Conservation (phyloP, 2,888 invertebrate genomes). For the Apotomis capreana region DNA sequence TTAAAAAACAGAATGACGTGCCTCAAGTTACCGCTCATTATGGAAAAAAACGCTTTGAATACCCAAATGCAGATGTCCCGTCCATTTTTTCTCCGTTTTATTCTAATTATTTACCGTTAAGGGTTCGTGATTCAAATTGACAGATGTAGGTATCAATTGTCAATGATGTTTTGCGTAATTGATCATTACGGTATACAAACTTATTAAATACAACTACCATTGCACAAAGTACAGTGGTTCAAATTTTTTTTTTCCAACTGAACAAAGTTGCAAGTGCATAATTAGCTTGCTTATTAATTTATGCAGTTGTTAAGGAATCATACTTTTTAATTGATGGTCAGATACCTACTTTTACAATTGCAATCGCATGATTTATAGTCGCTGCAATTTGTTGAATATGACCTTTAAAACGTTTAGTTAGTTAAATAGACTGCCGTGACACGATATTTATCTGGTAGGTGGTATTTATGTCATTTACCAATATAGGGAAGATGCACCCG, state of each 20-base stretch:
- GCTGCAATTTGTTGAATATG: too few species aligned
- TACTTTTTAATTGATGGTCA: not conserved
- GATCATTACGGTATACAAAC: conserved; percentile 9
- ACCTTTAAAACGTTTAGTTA: not conserved
- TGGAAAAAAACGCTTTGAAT: conserved; percentile 70
- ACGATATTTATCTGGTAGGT: not conserved
- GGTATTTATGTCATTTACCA: too few species aligned
- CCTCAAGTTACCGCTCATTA: conserved; percentile 66
- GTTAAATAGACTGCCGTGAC: not conserved
- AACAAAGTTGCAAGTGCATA: not conserved
- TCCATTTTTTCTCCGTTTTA: conserved; percentile 72
- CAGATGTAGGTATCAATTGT: conserved; percentile 51
- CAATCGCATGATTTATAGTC: not conserved
- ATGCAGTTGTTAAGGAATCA: not conserved
- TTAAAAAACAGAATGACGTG: conserved; percentile 60
- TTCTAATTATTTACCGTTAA: conserved; percentile 71
- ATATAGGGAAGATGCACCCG: too few species aligned
- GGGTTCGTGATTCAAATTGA: conserved; percentile 61
- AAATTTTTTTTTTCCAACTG: not conserved
- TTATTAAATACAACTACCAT: not conserved
- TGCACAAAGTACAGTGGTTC: not conserved
- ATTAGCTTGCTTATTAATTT: too few species aligned
- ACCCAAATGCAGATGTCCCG: conserved; percentile 76
- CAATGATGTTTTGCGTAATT: conserved; percentile 30
- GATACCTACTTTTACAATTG: not conserved